Evolutionary conservation across 1,140 invertebrate genomes (phyloP).

Genomic region (Aphelinus certus): DNA sequence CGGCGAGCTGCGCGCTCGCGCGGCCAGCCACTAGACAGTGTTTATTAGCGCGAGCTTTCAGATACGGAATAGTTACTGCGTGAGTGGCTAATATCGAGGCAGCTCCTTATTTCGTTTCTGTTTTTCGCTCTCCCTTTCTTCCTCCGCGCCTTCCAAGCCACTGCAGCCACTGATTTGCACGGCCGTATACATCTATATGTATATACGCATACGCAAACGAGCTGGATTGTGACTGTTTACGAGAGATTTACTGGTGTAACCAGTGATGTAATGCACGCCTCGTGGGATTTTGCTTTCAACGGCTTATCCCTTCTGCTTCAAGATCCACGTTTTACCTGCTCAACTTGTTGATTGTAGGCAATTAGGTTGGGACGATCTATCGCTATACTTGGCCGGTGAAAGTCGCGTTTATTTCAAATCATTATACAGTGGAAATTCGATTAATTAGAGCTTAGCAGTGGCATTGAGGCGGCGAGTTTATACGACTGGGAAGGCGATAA

Average conservation of each 20-base stretch:
- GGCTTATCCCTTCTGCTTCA: too few species aligned
- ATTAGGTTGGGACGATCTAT: too few species aligned
- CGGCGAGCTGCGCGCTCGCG: not conserved
- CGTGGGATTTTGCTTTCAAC: not conserved
- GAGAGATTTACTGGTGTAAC: not conserved
- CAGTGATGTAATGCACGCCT: not conserved
- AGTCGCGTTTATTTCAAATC: too few species aligned
- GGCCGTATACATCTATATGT: not conserved
- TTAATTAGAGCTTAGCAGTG: too few species aligned
- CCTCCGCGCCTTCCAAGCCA: not conserved
- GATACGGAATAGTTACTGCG: slow-evolving; percentile 18
- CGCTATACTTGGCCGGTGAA: too few species aligned
- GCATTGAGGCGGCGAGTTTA: too few species aligned
- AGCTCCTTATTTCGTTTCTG: not conserved
- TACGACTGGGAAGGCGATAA: too few species aligned
- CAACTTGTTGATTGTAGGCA: not conserved
- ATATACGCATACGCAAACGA: slow-evolving; percentile 3
- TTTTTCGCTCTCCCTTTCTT: not conserved
- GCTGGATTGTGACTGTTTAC: not conserved
- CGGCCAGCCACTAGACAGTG: not conserved
- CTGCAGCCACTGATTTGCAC: too few species aligned
- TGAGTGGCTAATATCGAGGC: not conserved
- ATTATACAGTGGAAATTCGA: too few species aligned
- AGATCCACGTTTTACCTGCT: too few species aligned
- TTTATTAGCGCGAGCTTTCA: slow-evolving; percentile 29